Evolutionary conservation across 2,797 vertebrate genomes (phyloP).

Genomic region (Tauraco hartlaubi): DNA sequence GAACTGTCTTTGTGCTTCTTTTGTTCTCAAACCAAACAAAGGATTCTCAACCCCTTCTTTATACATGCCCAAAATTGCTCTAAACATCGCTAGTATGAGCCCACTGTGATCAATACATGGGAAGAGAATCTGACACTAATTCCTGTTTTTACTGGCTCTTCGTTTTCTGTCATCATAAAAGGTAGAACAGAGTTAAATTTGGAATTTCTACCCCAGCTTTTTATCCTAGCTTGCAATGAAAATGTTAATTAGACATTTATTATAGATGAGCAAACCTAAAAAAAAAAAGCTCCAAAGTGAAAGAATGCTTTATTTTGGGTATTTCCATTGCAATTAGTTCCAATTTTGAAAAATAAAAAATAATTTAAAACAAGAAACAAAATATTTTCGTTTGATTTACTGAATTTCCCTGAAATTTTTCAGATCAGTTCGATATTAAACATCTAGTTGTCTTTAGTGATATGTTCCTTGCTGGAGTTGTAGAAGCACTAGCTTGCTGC

Average conservation of each 20-base stretch:
- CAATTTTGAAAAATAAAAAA: background rate
- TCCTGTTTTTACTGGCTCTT: background rate
- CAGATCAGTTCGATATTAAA: background rate
- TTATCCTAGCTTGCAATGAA: background rate
- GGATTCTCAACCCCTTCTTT: background rate
- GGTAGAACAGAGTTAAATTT: background rate
- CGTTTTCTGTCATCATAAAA: background rate
- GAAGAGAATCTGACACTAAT: background rate
- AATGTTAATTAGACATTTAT: background rate
- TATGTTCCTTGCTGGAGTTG: background rate
- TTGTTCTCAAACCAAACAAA: background rate
- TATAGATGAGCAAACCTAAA: background rate
- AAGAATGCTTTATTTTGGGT: background rate
- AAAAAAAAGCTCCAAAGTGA: background rate
- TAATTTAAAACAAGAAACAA: background rate
- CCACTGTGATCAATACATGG: background rate
- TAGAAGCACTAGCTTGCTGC: background rate
- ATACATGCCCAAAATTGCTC: background rate
- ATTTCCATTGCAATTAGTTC: background rate
- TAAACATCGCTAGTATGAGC: background rate
- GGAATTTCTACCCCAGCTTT: background rate
- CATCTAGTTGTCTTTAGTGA: background rate
- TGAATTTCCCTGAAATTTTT: background rate
- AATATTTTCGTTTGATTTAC: background rate
- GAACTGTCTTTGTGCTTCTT: background rate